Conservation (phyloP, 2,113 vertebrate species). For the Chrysochloris asiatica region DNA sequence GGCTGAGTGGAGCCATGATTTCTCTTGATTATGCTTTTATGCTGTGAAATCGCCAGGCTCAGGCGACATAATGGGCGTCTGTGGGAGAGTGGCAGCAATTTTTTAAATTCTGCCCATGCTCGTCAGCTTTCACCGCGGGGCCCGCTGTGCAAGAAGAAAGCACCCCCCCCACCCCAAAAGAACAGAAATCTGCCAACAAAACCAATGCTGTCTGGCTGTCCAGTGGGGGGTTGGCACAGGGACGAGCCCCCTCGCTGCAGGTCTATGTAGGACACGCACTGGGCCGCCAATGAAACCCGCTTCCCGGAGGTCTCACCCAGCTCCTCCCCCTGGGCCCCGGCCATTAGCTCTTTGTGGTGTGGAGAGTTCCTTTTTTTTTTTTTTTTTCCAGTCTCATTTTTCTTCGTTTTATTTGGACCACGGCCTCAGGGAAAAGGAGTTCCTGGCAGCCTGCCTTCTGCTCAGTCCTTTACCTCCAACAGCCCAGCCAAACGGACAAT, state of each 20-base stretch:
- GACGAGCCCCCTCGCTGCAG: constrained; percentile 63
- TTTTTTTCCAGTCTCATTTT: constrained; percentile 46
- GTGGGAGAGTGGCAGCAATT: constrained; percentile 83
- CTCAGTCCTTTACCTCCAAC: constrained; percentile 68
- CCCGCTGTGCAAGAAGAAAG: constrained; percentile 84
- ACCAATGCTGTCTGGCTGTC: constrained; percentile 76
- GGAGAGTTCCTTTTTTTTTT: constrained; percentile 1
- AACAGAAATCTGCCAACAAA: constrained; percentile 74
- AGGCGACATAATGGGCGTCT: constrained; percentile 83
- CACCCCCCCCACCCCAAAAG: constrained; percentile 62
- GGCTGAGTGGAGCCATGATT: constrained; percentile 84
- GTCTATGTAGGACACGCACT: constrained; percentile 56
- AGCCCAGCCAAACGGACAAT: neutral
- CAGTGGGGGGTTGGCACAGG: constrained; percentile 72
- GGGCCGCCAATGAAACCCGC: constrained; percentile 51
- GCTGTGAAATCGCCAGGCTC: constrained; percentile 79
- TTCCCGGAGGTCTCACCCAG: constrained; percentile 11
- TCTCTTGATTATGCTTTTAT: constrained; percentile 89
- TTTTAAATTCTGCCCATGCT: constrained; percentile 80
- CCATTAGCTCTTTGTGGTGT: constrained; percentile 56
- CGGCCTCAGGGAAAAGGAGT: constrained; percentile 74
- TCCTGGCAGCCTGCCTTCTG: constrained; percentile 71
- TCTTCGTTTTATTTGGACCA: constrained; percentile 65
- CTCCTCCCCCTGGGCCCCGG: constrained; percentile 54
- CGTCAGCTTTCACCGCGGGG: constrained; percentile 77